These are phyloP conservation scores for Rhyacophila evoluta DNA, from an alignment of 2,888 invertebrate genomes.

Conservation along the genomic window DNA sequence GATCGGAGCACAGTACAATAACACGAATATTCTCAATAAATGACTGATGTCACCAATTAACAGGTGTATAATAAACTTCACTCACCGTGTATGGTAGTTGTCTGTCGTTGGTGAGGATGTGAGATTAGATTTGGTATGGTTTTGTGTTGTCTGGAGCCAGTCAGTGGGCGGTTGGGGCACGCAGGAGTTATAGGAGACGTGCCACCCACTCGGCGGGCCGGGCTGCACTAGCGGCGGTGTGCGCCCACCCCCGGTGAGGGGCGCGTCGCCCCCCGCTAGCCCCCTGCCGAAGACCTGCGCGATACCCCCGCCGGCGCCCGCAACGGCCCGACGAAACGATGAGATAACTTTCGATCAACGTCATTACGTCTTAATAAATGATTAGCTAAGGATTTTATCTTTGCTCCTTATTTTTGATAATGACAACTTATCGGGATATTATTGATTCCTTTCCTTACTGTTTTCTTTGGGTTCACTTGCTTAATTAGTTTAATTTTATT, in stretches of 20 bases:
- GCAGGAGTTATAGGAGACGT: constrained; percentile 59
- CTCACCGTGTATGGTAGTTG: not conserved
- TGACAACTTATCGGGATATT: too few relatives aligned
- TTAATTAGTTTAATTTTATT: too few relatives aligned
- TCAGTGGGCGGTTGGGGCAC: constrained; percentile 55
- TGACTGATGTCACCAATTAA: constrained; percentile 10
- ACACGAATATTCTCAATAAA: not conserved
- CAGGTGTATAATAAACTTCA: constrained; percentile 22
- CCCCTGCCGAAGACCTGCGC: constrained; percentile 55
- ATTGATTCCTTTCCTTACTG: too few relatives aligned
- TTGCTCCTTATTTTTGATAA: too few relatives aligned
- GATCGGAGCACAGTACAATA: not conserved
- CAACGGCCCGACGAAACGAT: constrained; percentile 44
- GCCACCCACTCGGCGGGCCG: constrained; percentile 57
- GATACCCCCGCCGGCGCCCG: constrained; percentile 53
- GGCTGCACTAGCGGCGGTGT: constrained; percentile 58
- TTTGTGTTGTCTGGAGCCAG: constrained; percentile 34
- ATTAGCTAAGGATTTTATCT: too few relatives aligned
- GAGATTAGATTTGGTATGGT: constrained; percentile 54
- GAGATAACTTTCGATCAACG: constrained; percentile 48
- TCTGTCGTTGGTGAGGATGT: constrained; percentile 53
- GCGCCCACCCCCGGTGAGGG: constrained; percentile 66
- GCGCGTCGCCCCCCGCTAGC: constrained; percentile 62
- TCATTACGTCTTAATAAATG: too few relatives aligned
- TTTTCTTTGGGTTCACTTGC: too few relatives aligned